Conservation (phyloP, 2,888 invertebrate genomes). For the Tetragonula carbonaria region DNA sequence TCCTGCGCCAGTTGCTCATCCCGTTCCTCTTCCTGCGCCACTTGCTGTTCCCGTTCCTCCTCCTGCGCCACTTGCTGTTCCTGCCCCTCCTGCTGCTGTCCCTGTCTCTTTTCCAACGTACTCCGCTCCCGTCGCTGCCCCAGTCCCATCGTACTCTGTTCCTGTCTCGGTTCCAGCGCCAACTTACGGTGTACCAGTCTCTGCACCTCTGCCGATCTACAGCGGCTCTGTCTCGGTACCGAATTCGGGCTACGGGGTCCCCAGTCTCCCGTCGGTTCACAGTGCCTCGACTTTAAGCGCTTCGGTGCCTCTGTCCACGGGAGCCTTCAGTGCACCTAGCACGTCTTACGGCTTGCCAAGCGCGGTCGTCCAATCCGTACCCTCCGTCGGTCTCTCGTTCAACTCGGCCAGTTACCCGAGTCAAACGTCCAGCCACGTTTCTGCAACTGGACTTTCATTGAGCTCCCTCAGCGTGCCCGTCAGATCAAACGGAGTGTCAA, state of each 20-base stretch:
- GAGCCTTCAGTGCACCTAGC: conserved; percentile 21
- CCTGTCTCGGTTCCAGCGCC: background rate
- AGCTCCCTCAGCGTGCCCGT: background rate
- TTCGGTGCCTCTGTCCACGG: background rate
- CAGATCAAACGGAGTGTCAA: conserved; percentile 5
- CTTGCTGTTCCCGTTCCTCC: background rate
- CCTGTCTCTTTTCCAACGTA: background rate
- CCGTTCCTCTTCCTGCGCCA: no score
- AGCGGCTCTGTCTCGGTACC: background rate
- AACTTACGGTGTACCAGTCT: conserved; percentile 1
- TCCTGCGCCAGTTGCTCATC: background rate
- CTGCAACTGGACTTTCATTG: background rate
- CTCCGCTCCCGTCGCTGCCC: background rate
- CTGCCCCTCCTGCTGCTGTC: background rate
- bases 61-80: background rate
- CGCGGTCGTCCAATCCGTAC: background rate
- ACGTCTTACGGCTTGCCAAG: conserved; percentile 39
- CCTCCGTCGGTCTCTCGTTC: background rate
- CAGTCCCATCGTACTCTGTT: background rate
- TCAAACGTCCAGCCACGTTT: background rate
- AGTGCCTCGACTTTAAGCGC: background rate
- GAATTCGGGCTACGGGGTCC: background rate
- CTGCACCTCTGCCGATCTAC: conserved; percentile 4
- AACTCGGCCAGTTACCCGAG: conserved; percentile 4
- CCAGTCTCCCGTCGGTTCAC: background rate